Evolutionary conservation across 2,888 invertebrate species (phyloP), one percentile per base, ranked within the genome.

Genomic region (Sepiola atlantica): DNA sequence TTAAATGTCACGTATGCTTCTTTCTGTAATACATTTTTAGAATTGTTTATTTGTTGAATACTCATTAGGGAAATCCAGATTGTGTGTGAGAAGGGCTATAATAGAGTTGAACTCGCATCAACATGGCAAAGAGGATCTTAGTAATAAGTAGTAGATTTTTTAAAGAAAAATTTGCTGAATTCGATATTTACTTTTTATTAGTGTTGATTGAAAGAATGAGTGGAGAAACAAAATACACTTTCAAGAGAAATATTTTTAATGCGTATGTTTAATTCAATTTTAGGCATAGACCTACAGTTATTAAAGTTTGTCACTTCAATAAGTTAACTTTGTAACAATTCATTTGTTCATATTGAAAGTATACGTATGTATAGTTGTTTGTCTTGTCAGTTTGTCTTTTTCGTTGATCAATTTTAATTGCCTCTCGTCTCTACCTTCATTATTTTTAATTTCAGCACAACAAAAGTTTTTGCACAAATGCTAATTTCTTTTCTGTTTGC

Each of bases 301-400:
- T 55, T 61, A 95, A 95, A 93, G 93, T 91, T 32, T 90, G 55
- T 3, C 35, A 92, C 8, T 55, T 93, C 35, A 94, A 94, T 55
- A 95, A 94, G 61, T 94, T 94, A 57, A 57, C 93, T 16, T 54
- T 93, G 90, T 94, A 94, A 20, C 94, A 94, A 35, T 91, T 94
- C 3, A 94, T 45, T 18, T 77, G 21, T 94, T 94, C 35, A 92
- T 93, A 94, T 55, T 57, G 45, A 35, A 77, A n/a, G 77, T 77
- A n/a, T 77, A n/a, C n/a, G 77, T n/a, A 12, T 28, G 77, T 77
- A n/a, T 77, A n/a, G 28, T 28, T n/a, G 24, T 24, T 14, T 77
- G 77, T n/a, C n/a, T 32, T 77, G 77, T n/a, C 16, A 16, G n/a
- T 32, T 77, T 2, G 2, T 45, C 21, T 1, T 28, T 21, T 24